These are phyloP conservation scores for Aphis craccivora DNA, from an alignment of 1,140 invertebrate species.

Conservation along the genomic window DNA sequence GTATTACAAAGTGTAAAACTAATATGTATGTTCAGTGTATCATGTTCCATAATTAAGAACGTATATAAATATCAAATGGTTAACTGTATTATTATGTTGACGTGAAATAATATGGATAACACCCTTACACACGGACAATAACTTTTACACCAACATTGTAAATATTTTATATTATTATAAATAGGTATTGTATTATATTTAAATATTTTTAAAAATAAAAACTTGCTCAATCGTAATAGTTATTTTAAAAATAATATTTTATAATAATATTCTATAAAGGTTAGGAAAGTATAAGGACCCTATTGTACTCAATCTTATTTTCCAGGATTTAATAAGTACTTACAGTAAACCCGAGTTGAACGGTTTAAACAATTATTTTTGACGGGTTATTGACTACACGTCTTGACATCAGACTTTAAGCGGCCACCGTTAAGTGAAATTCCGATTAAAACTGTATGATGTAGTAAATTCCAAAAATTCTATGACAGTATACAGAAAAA, in stretches of 20 bases:
- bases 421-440: background rate
- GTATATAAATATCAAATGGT: background rate
- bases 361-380: background rate
- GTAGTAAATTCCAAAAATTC: background rate
- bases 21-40: too few relatives aligned
- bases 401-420: background rate
- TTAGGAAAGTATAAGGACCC: too few relatives aligned
- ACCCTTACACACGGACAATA: too few relatives aligned
- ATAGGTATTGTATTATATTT: background rate
- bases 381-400: background rate
- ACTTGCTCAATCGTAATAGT: too few relatives aligned
- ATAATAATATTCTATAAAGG: too few relatives aligned
- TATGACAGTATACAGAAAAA: background rate
- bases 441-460: background rate
- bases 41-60: too few relatives aligned
- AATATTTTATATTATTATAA: background rate
- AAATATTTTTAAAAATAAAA: background rate
- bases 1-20: too few relatives aligned
- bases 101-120: background rate
- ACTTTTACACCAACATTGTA: background rate
- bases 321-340: background rate
- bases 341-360: too few relatives aligned
- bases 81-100: background rate
- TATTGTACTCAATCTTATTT: background rate
- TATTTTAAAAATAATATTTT: too few relatives aligned